A percentile compares a stretch with the other conserved stretches of the same genome.
These are phyloP conservation scores for Tribolium castaneum DNA, from an alignment of 1,140 invertebrate genomes.

Conservation along the genomic window DNA sequence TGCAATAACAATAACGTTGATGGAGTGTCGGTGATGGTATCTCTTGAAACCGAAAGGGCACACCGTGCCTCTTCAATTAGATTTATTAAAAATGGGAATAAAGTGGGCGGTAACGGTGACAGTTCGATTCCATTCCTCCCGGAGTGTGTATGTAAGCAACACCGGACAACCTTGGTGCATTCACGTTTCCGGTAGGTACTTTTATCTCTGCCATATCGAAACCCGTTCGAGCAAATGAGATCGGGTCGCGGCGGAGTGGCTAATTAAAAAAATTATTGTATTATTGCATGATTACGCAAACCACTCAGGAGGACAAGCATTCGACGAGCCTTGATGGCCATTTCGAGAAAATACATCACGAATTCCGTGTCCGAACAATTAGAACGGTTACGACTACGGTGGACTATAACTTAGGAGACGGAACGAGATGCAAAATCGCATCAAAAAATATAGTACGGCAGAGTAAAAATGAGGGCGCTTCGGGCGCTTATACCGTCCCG, in stretches of 20 bases:
- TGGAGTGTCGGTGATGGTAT: constrained; percentile 10
- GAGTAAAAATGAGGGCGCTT: no score
- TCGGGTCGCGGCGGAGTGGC: neutral
- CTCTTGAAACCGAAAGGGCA: neutral
- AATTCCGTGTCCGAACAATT: neutral
- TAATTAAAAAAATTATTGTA: constrained; percentile 19
- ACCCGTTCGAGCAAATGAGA: constrained; percentile 31
- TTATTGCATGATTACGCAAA: constrained; percentile 19
- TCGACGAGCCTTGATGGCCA: neutral
- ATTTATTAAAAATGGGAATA: neutral
- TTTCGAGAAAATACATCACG: neutral
- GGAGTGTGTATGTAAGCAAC: neutral
- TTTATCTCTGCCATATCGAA: constrained; percentile 3
- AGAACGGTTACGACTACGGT: no score
- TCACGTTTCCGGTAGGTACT: constrained; percentile 27
- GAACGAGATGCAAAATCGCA: no score
- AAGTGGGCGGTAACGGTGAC: neutral
- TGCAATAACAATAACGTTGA: constrained; percentile 19
- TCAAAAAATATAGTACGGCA: no score
- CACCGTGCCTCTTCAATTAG: neutral
- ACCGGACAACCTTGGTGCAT: constrained; percentile 30
- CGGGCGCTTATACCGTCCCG: no score
- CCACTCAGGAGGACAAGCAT: neutral
- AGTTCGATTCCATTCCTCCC: neutral
- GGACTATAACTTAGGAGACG: no score